phyloP scores from a whole-genome alignment of 2,888 invertebrate genomes.

The Brachyptera putata region DNA sequence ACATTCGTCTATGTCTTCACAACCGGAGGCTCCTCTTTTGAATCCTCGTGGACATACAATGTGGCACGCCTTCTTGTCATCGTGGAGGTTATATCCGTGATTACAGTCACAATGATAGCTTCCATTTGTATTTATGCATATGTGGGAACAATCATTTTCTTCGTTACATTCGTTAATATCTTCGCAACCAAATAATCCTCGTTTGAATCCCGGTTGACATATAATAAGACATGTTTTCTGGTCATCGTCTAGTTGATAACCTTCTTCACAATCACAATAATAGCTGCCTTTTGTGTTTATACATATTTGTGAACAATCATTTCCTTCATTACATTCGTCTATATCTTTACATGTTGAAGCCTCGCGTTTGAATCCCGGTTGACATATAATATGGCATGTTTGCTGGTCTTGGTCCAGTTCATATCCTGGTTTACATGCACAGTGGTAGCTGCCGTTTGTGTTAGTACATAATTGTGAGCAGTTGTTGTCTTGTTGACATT shows the following conservation, averaged over 20 bases:
- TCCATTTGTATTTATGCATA: constrained; percentile 36
- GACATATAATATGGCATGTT: no score
- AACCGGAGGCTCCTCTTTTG: not conserved
- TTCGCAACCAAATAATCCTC: constrained; percentile 32
- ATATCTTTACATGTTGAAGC: constrained; percentile 46
- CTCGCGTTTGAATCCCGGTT: constrained; percentile 14
- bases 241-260: constrained; percentile 23
- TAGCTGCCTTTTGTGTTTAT: constrained; percentile 43
- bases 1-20: constrained; percentile 25
- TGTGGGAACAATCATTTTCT: constrained; percentile 30
- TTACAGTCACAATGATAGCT: constrained; percentile 43
- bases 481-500: constrained; percentile 45
- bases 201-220: constrained; percentile 19
- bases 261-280: constrained; percentile 38
- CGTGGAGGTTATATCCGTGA: constrained; percentile 39
- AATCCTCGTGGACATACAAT: constrained; percentile 7
- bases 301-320: constrained; percentile 50
- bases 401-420: constrained; percentile 44
- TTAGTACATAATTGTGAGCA: constrained; percentile 49
- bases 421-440: constrained; percentile 48
- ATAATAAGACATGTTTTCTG: constrained; percentile 24
- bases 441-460: constrained; percentile 43
- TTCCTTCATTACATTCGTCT: constrained; percentile 44
- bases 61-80: constrained; percentile 34
- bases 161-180: constrained; percentile 24